Base-by-base conservation (phyloP, 2,797 vertebrate species). In the Staurois parvus region DNA sequence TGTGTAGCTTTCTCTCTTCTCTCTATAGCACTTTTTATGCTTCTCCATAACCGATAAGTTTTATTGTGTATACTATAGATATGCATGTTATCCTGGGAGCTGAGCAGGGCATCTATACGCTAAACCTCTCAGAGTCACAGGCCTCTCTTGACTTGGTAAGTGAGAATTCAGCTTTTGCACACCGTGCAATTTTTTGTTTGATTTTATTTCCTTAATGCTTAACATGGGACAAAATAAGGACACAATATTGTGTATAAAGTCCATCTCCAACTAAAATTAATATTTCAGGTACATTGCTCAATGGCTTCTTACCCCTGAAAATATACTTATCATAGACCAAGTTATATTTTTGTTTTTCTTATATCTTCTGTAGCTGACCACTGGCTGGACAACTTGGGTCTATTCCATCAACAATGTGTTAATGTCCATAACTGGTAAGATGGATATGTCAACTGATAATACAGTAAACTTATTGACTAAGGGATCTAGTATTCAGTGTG, bases 351-450 rank as follows among this genome's bases (percentile, higher is more conserved):
- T 21, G 1, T 30, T 56, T 21, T 68, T 78, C 26, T 10, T 37
- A 37, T 75, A 62, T 32, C 34, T 28, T 56, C 15, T 1, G n/a
- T 89, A 98, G 97, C 90, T 98, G 68, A 97, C 94, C 89, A 94
- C 96, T 9, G 95, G 95, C 83, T 96, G 94, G 88, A 97, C 97
- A 7, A 95, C 90, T 19, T 98, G 97, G 97, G 91, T 98, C 9
- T 96, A 97, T 91, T 95, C 91, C 90, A 95, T 97, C 45, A 94
- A 91, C 75, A 96, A 96, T 9, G 90, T 97, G 30, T 94, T 98
- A 87, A 97, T 98, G 96, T 97, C 97, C 1, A 91, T 98, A 76
- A 97, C 97, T 90, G 97, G 97, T 98, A 91, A 91, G 89, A 26
- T 13, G 1, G 10, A 13, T 3, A 34, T 37, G 24, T 26, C 2